These are phyloP conservation scores for Anagyrus pseudococci DNA, from an alignment of 2,888 invertebrate species.

Conservation along the genomic window DNA sequence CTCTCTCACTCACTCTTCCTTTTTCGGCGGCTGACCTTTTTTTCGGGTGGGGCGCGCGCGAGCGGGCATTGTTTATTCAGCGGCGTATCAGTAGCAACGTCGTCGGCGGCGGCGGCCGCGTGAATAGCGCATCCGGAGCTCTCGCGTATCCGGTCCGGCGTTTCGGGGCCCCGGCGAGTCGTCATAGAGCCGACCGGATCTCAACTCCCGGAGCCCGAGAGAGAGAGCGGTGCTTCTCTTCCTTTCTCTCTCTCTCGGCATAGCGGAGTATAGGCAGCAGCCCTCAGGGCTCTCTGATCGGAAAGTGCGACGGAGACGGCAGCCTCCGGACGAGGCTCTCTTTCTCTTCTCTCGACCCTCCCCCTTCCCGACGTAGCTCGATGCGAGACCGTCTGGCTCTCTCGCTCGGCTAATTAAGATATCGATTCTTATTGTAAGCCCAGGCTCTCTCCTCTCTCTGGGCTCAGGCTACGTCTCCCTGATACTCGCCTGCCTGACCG, in stretches of 20 bases:
- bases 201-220: too few relatives aligned
- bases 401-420: conserved; percentile 60
- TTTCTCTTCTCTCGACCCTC: conserved; percentile 30
- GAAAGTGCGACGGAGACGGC: too few relatives aligned
- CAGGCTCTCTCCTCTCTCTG: too few relatives aligned
- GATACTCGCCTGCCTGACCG: too few relatives aligned
- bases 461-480: too few relatives aligned
- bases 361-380: conserved; percentile 41
- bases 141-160: conserved; percentile 62
- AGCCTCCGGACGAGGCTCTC: too few relatives aligned
- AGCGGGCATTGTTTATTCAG: conserved; percentile 59
- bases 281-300: too few relatives aligned
- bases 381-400: conserved; percentile 35
- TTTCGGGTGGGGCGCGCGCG: conserved; percentile 37
- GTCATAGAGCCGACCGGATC: conserved; percentile 46
- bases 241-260: too few relatives aligned
- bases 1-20: conserved; percentile 9
- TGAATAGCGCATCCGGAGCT: conserved; percentile 62
- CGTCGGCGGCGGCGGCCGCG: conserved; percentile 53
- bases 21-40: conserved; percentile 42
- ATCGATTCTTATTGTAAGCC: conserved; percentile 60
- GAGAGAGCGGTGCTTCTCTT: too few relatives aligned
- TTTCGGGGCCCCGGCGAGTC: too few relatives aligned
- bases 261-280: too few relatives aligned
- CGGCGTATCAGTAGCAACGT: conserved; percentile 57